Conservation (phyloP, 2,888 invertebrate genomes). For the Cetonia aurata region DNA sequence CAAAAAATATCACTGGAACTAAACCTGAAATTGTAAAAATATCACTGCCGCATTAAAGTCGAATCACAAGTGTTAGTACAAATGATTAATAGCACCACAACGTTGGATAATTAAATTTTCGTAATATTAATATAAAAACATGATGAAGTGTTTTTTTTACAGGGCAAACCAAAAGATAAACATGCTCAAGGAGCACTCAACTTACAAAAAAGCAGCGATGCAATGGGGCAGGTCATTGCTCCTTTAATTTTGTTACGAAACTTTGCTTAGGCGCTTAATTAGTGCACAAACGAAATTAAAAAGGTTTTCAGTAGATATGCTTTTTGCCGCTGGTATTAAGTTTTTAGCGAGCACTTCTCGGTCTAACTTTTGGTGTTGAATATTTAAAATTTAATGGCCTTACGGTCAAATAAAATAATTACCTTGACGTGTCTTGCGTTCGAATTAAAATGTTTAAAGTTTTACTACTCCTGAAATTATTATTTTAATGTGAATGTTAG, state of each 20-base stretch:
- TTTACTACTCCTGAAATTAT: neutral
- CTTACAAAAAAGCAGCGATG: slow-evolving; percentile 21
- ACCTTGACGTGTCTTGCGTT: neutral
- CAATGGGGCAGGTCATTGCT: slow-evolving; percentile 25
- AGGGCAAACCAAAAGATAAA: slow-evolving; percentile 9
- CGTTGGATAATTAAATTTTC: slow-evolving; percentile 16
- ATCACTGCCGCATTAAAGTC: neutral
- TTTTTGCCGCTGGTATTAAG: neutral
- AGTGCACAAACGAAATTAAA: slow-evolving; percentile 35
- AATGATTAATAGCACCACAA: slow-evolving; percentile 1
- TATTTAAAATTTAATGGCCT: slow-evolving; percentile 28
- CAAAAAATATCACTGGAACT: neutral
- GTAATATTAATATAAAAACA: slow-evolving; percentile 26
- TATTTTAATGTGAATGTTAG: no score
- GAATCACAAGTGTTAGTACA: neutral
- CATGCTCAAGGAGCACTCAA: slow-evolving; percentile 18
- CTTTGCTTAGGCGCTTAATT: slow-evolving; percentile 24
- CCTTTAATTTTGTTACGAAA: slow-evolving; percentile 31
- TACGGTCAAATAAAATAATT: slow-evolving; percentile 11
- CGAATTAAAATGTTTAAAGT: neutral
- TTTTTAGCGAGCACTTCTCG: neutral
- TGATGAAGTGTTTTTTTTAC: slow-evolving; percentile 3
- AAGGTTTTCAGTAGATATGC: neutral
- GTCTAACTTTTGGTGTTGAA: neutral
- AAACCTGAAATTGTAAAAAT: neutral